Conservation (phyloP, 2,113 vertebrate species). For the Paradoxurus hermaphroditus region DNA sequence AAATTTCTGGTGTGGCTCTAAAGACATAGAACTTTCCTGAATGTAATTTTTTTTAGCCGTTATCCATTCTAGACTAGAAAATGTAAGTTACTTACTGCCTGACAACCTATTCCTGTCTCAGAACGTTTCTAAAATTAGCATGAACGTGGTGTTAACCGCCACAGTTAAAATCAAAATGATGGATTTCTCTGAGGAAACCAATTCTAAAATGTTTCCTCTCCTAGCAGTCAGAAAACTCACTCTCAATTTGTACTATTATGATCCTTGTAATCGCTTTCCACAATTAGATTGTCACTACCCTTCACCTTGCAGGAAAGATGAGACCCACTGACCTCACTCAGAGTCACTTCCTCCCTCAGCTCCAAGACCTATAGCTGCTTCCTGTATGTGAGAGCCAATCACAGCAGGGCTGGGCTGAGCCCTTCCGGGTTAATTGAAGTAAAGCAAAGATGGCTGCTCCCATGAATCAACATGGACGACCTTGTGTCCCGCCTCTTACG, state of each 20-base stretch:
- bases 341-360: background rate
- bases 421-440: background rate
- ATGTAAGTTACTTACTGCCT: background rate
- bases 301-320: background rate
- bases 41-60: background rate
- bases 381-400: background rate
- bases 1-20: background rate
- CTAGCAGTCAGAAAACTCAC: constrained; percentile 11
- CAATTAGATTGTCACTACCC: background rate
- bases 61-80: background rate
- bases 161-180: constrained; percentile 42
- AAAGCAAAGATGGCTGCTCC: background rate
- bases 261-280: background rate
- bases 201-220: constrained; percentile 15
- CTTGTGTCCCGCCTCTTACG: background rate
- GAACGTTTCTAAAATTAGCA: constrained; percentile 31
- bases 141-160: background rate
- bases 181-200: constrained; percentile 28
- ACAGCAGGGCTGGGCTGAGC: background rate
- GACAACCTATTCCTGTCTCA: background rate
- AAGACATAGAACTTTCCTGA: background rate
- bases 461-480: background rate
- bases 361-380: background rate
- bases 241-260: constrained; percentile 23
- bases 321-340: background rate